Conservation (phyloP, 2,113 vertebrate species). For the Pica pica region DNA sequence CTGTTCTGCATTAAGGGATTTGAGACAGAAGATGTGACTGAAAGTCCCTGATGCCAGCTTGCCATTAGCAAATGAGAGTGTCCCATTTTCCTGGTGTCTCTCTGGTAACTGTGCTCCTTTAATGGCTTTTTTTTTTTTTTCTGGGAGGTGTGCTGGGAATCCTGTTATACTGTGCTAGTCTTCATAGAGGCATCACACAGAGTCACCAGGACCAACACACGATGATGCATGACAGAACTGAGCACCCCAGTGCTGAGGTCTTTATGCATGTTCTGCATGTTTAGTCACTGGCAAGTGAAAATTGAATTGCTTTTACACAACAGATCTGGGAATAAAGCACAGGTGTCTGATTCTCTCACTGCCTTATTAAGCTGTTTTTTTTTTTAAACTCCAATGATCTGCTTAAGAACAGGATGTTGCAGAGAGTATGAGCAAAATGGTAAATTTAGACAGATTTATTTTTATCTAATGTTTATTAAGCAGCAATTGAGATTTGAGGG, state of each 20-base stretch:
- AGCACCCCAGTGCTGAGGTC: not conserved
- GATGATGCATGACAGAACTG: not conserved
- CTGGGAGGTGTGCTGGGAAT: not conserved
- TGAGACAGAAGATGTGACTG: not conserved
- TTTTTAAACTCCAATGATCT: not conserved
- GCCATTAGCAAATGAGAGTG: not conserved
- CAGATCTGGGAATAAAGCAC: not conserved
- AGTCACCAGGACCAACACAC: rapidly evolving
- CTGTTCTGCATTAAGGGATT: not conserved
- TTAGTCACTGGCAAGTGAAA: not conserved
- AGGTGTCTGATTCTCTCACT: not conserved
- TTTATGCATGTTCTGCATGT: not conserved
- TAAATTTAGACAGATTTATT: constrained; percentile 30
- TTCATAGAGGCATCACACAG: not conserved
- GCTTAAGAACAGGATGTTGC: constrained; percentile 21
- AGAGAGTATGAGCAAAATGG: not conserved
- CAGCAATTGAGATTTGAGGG: not conserved
- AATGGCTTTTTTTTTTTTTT: not conserved
- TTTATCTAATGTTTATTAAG: constrained; percentile 12
- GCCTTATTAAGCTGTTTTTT: not conserved
- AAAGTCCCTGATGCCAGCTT: not conserved
- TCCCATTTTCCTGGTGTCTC: not conserved
- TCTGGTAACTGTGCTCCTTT: not conserved
- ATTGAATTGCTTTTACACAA: not conserved
- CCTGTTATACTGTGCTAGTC: not conserved